A percentile compares a stretch with the other conserved stretches of the same genome.
These are phyloP conservation scores for Cranoglanis bouderius DNA, from an alignment of 2,113 vertebrate genomes.

Conservation along the genomic window DNA sequence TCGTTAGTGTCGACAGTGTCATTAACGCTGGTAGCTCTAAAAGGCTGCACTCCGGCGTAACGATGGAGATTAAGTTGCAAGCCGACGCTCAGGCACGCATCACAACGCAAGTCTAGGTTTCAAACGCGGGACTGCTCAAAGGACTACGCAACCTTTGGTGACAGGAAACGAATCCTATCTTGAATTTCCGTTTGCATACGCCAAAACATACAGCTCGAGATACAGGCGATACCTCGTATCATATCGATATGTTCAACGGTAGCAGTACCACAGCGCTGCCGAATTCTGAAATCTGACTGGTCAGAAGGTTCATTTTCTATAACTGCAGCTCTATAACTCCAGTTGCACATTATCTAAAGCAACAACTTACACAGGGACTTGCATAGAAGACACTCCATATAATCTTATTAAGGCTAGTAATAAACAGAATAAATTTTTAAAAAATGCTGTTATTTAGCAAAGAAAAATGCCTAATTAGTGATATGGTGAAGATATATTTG, in stretches of 20 bases:
- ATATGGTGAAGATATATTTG: not conserved
- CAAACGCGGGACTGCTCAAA: not conserved
- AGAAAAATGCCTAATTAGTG: not conserved
- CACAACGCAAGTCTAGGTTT: not conserved
- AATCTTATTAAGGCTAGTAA: not conserved
- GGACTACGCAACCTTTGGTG: not conserved
- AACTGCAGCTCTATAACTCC: too few relatives aligned
- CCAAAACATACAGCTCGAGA: not conserved
- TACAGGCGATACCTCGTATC: not conserved
- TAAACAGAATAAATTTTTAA: not conserved
- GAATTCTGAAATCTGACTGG: too few relatives aligned
- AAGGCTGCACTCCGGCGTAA: constrained; percentile 22
- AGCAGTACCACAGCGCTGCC: not conserved
- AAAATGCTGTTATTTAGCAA: not conserved
- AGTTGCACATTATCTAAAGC: too few relatives aligned
- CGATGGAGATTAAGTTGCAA: constrained; percentile 36
- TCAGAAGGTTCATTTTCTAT: too few relatives aligned
- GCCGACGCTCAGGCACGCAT: not conserved
- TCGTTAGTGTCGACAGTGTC: constrained; percentile 47
- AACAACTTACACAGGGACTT: not conserved
- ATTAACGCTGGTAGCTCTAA: constrained; percentile 44
- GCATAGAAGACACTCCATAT: too few relatives aligned
- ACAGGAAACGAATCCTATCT: not conserved
- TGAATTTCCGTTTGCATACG: not conserved
- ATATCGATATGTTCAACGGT: not conserved